phyloP scores from a whole-genome alignment of 2,888 invertebrate genomes.

The Euphydryas editha region DNA sequence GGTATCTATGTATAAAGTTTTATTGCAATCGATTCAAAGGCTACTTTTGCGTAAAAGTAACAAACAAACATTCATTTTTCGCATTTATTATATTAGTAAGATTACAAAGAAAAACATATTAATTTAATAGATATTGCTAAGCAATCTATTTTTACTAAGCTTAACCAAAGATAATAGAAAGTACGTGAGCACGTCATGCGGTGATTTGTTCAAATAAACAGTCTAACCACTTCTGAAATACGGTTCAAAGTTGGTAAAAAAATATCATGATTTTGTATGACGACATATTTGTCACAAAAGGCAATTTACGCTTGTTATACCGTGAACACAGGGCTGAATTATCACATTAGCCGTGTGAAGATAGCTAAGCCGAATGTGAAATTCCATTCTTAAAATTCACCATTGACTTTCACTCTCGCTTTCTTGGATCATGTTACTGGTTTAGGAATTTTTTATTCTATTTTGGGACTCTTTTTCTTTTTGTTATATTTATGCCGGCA shows the following conservation, averaged over 20 bases:
- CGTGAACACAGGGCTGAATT: constrained; percentile 57
- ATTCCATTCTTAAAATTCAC: constrained; percentile 50
- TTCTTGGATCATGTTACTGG: constrained; percentile 49
- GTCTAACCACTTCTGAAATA: constrained; percentile 20
- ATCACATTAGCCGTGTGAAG: constrained; percentile 71
- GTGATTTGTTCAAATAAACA: constrained; percentile 34
- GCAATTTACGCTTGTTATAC: constrained; percentile 59
- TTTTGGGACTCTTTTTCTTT: constrained; percentile 24
- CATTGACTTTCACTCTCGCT: constrained; percentile 69
- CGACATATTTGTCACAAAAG: constrained; percentile 59
- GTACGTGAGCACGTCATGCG: constrained; percentile 36
- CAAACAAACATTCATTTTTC: background rate
- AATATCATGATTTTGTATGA: constrained; percentile 51
- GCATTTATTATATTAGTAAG: background rate
- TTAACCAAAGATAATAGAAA: constrained; percentile 51
- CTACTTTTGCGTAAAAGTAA: too few relatives aligned
- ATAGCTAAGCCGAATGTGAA: constrained; percentile 57
- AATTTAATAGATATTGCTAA: background rate
- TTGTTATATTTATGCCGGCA: constrained; percentile 16
- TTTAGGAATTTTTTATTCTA: constrained; percentile 30
- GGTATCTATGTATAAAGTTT: too few relatives aligned
- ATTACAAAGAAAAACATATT: background rate
- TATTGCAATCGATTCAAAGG: too few relatives aligned
- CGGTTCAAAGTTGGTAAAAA: constrained; percentile 27
- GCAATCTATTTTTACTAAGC: constrained; percentile 23